Base-by-base conservation (phyloP, 2,888 invertebrate species). In the Noctua janthina region DNA sequence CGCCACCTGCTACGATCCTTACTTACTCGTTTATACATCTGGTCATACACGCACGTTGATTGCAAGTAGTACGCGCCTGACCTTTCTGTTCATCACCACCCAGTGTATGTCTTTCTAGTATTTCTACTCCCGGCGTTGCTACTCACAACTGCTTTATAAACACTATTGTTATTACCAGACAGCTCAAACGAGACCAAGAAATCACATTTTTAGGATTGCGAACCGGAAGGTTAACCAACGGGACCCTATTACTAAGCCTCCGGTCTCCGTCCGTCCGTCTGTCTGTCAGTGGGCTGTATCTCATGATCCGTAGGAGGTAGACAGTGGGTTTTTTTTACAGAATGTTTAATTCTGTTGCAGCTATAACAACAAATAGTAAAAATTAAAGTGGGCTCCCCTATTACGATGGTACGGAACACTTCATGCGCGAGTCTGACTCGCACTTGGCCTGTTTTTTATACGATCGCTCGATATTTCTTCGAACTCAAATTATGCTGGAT, bases 401-500 rank as follows among this genome's bases (percentile, higher is more conserved):
- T 29, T 29, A 29, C 29, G 29, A 29, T 29, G 29, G 29, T 29
- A 29, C 51, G 51, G 15, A 51, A 51, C 51, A 0, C 49, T 51
- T 6, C 5, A 6, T 17, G 51, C 51, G 7, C 51, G 17, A 17
- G 17, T 1, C 17, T 0, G 6, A 17, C 7, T 51, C 51, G 7
- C 17, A 51, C 51, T 51, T 20, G 51, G 17, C 51, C 54, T 29
- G 20, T n/a, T 56, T 56, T n/a, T 29, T 29, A 64, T 35, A 64
- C 62, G 15, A 35, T 17, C 5, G 39, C 23, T 72, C 23, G 13
- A 66, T 82, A 29, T 39, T 66, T 71, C 13, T 43, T 46, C 7
- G 0, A 29, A 39, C 10, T 17, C 54, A 77, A 77, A 69, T 69
- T 17, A 83, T 54, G 2, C 78, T 39, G 54, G 62, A 62, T 17